phyloP scores from a whole-genome alignment of 2,888 invertebrate species.

The Ferdinandea cuprea region DNA sequence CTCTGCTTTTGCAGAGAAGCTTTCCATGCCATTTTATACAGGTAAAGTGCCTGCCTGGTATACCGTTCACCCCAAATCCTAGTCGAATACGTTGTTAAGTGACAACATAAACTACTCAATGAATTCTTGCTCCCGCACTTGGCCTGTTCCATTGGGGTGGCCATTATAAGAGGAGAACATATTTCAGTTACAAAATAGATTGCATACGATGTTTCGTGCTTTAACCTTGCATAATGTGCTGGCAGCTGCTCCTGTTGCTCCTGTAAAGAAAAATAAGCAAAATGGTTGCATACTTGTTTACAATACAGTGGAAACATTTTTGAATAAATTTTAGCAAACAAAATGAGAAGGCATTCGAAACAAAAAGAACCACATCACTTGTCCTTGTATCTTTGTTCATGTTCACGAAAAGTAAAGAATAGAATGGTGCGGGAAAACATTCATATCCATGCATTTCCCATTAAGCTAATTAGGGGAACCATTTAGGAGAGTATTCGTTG shows the following conservation, averaged over 20 bases:
- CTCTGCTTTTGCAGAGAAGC: conserved; percentile 33
- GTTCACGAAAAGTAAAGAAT: conserved; percentile 51
- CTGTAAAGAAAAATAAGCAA: too few relatives aligned
- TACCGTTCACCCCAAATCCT: conserved; percentile 46
- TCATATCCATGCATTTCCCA: conserved; percentile 39
- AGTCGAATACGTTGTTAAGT: conserved; percentile 30
- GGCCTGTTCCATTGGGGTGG: conserved; percentile 28
- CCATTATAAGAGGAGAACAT: background rate
- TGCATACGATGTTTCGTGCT: too few relatives aligned
- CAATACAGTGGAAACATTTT: too few relatives aligned
- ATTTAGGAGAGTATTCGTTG: conserved; percentile 17
- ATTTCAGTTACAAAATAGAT: background rate
- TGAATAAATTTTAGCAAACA: conserved; percentile 24
- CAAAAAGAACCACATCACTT: conserved; percentile 2
- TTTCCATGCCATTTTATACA: conserved; percentile 51
- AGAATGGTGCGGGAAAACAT: conserved; percentile 19
- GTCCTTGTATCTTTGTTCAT: conserved; percentile 53
- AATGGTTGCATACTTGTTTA: too few relatives aligned
- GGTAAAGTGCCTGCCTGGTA: conserved; percentile 5
- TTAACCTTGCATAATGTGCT: background rate
- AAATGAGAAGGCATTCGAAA: background rate
- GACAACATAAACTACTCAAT: conserved; percentile 65
- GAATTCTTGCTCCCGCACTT: conserved; percentile 62
- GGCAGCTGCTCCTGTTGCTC: conserved; percentile 38
- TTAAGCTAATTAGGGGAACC: conserved; percentile 59